These are phyloP conservation scores for Diabrotica balteata DNA, from an alignment of 2,888 invertebrate genomes.

Conservation along the genomic window DNA sequence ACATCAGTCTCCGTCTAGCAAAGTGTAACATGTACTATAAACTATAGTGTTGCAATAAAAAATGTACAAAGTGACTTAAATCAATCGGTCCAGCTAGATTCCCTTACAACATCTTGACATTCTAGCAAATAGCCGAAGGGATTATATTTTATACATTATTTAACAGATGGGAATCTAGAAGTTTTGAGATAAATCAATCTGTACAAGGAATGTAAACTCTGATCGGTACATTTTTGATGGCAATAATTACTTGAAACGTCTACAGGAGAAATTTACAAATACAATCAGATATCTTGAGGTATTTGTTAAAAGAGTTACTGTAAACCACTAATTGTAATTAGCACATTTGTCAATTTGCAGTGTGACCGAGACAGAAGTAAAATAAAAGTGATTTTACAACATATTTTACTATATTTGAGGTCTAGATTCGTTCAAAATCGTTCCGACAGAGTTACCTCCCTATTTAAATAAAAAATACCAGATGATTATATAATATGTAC, in stretches of 20 bases:
- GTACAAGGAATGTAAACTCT: constrained; percentile 21
- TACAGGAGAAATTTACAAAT: constrained; percentile 17
- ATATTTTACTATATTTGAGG: too few relatives aligned
- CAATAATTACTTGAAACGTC: constrained; percentile 11
- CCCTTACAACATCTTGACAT: constrained; percentile 39
- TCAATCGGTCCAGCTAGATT: constrained; percentile 20
- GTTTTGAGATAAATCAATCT: constrained; percentile 28
- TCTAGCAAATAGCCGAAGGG: constrained; percentile 14
- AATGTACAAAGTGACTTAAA: constrained; percentile 39
- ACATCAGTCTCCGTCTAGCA: constrained; percentile 62
- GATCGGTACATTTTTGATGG: constrained; percentile 4
- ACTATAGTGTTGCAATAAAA: constrained; percentile 52
- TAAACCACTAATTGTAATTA: too few relatives aligned
- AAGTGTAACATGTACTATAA: constrained; percentile 57
- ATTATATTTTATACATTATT: neutral
- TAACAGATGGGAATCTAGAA: constrained; percentile 12
- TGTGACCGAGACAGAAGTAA: too few relatives aligned
- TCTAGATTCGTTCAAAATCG: constrained; percentile 2
- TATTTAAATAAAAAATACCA: constrained; percentile 43
- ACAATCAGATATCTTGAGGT: too few relatives aligned
- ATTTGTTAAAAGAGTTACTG: too few relatives aligned
- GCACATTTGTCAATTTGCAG: too few relatives aligned
- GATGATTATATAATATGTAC: constrained; percentile 49
- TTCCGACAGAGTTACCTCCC: constrained; percentile 16
- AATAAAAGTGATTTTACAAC: too few relatives aligned